Conservation (phyloP, 2,888 invertebrate species). For the Pyrocoelia pectoralis region DNA sequence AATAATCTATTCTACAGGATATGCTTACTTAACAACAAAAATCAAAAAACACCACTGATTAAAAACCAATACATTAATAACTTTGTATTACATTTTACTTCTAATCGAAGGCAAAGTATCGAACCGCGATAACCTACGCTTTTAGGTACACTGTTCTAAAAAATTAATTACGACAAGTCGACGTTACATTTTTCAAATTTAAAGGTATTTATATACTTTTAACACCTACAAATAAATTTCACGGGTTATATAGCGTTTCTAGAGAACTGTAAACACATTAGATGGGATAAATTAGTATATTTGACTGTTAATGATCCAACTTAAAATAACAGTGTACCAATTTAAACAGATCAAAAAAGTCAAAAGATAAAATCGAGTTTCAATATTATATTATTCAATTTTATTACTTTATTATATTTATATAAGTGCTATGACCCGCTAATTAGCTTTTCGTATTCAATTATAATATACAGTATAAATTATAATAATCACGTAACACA, state of each 20-base stretch:
- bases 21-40: not conserved
- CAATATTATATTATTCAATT: conserved; percentile 32
- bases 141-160: conserved; percentile 32
- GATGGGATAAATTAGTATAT: conserved; percentile 24
- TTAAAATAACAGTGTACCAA: conserved; percentile 32
- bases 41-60: conserved; percentile 22
- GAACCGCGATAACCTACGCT: conserved; percentile 34
- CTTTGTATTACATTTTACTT: conserved; percentile 27
- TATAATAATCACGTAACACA: not conserved
- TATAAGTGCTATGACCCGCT: conserved; percentile 36
- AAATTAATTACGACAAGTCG: conserved; percentile 16
- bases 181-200: conserved; percentile 14
- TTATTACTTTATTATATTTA: conserved; percentile 34
- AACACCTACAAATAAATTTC: conserved; percentile 30
- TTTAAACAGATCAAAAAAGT: conserved; percentile 33
- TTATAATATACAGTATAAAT: no score
- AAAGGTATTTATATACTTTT: conserved; percentile 25
- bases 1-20: no score
- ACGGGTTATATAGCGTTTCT: conserved; percentile 26
- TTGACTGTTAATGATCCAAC: conserved; percentile 11
- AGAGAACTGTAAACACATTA: conserved; percentile 23
- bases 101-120: conserved; percentile 34
- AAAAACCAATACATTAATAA: conserved; percentile 31
- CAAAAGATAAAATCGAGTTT: conserved; percentile 35
- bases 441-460: conserved; percentile 23